phyloP scores from a whole-genome alignment of 2,113 vertebrate genomes.

The Pontoporia blainvillei region DNA sequence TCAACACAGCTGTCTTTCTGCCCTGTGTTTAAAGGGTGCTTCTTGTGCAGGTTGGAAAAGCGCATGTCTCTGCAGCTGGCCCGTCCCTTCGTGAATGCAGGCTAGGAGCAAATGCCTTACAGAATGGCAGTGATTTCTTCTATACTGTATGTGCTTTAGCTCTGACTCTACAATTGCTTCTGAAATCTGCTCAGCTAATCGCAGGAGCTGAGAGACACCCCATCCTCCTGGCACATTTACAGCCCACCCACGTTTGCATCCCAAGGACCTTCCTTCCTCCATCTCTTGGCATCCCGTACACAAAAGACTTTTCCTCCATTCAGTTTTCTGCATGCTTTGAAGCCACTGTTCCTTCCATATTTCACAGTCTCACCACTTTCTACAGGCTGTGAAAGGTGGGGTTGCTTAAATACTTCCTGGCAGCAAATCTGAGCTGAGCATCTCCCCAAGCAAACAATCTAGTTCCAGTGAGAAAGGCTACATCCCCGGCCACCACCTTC shows the following conservation, averaged over 20 bases:
- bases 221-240: slow-evolving; percentile 69
- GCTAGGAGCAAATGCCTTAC: slow-evolving; percentile 14
- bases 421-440: not conserved
- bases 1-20: rapidly evolving
- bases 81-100: not conserved
- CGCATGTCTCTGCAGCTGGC: not conserved
- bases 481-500: too few relatives aligned
- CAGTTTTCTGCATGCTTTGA: not conserved
- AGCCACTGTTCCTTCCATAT: not conserved
- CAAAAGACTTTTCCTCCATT: not conserved
- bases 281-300: not conserved
- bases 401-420: not conserved
- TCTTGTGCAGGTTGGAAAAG: not conserved
- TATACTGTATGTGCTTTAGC: slow-evolving; percentile 29
- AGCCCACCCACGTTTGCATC: slow-evolving; percentile 66
- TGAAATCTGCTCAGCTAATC: slow-evolving; percentile 71
- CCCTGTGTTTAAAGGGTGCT: not conserved
- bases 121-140: slow-evolving; percentile 44
- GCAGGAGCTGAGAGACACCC: slow-evolving; percentile 64
- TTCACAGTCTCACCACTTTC: not conserved
- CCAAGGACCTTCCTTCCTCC: slow-evolving; percentile 37
- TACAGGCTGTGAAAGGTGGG: not conserved
- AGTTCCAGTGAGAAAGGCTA: not conserved
- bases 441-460: not conserved
- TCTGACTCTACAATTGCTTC: slow-evolving; percentile 61